Evolutionary conservation across 2,888 invertebrate genomes (phyloP).

Genomic region (Spisula solida): DNA sequence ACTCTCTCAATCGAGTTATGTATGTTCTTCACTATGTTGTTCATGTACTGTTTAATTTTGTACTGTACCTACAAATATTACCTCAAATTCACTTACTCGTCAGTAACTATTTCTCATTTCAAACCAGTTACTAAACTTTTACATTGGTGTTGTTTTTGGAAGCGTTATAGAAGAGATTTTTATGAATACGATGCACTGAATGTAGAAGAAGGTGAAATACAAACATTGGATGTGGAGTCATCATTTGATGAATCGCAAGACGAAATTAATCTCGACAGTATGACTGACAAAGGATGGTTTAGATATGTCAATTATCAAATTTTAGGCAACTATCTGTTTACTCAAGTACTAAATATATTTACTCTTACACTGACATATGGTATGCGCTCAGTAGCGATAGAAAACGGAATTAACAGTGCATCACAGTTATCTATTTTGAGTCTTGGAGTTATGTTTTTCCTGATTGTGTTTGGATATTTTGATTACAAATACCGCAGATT

Average conservation of each 20-base stretch:
- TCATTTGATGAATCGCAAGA: background rate
- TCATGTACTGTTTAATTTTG: background rate
- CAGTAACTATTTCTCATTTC: constrained; percentile 8
- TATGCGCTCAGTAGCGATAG: constrained; percentile 5
- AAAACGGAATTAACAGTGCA: background rate
- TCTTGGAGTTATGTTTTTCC: constrained; percentile 5
- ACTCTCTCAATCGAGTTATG: constrained; percentile 21
- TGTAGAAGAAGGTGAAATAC: background rate
- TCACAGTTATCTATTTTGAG: constrained; percentile 27
- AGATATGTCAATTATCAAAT: constrained; percentile 35
- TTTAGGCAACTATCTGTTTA: constrained; percentile 36
- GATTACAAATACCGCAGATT: constrained; percentile 35
- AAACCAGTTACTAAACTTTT: constrained; percentile 20
- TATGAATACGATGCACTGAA: constrained; percentile 36
- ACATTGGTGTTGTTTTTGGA: constrained; percentile 25
- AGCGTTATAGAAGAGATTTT: constrained; percentile 31
- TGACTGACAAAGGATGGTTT: constrained; percentile 21
- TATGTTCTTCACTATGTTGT: constrained; percentile 5
- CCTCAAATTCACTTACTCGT: constrained; percentile 30
- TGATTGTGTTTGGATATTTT: constrained; percentile 9
- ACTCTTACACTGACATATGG: constrained; percentile 15
- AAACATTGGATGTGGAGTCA: background rate
- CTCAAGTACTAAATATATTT: constrained; percentile 33
- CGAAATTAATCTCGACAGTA: background rate
- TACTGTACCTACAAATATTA: constrained; percentile 34